Base-by-base conservation (phyloP, 2,888 invertebrate species). In the Julus scanicus region DNA sequence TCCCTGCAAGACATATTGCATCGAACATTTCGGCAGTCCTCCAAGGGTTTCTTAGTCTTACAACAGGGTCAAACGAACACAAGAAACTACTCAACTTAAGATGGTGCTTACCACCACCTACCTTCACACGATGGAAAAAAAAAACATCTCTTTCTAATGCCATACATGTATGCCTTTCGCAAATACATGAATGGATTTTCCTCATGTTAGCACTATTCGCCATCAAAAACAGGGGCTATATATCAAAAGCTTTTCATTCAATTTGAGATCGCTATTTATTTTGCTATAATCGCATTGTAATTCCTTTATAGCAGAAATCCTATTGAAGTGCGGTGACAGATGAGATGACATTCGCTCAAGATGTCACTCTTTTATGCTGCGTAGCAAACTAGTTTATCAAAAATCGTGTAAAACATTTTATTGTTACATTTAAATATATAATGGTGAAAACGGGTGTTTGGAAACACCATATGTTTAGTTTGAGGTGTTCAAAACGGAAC, bases 11-110 rank as follows among this genome's bases (percentile, higher is more conserved):
- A 48, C 0, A 48, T 48, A 48, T 48, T 13, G 53, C 11, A n/a
- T 63, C 57, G n/a, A 63, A n/a, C 57, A 63, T 63, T 63, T n/a
- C 57, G 57, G 57, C 57, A n/a, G 15, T 63, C n/a, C 57, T 63
- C 57, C 57, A n/a, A 63, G 57, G 57, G 57, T 63, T 63, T 63
- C 57, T 1, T 63, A n/a, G n/a, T 63, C 57, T 63, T 63, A n/a
- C n/a, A 63, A n/a, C 57, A 63, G 57, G 57, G n/a, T n/a, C n/a
- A n/a, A 63, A n/a, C 57, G n/a, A 63, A 63, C n/a, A 63, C 57
- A 63, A 63, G n/a, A 63, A n/a, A n/a, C n/a, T n/a, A n/a, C n/a
- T 63, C 57, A n/a, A 63, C 57, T 63, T n/a, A 63, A n/a, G 57
- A 63, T 63, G 57, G 57, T n/a, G 57, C 6, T 63, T 29, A 29